These are phyloP conservation scores for Polypterus bichir DNA, from an alignment of 2,113 vertebrate genomes.

Conservation along the genomic window DNA sequence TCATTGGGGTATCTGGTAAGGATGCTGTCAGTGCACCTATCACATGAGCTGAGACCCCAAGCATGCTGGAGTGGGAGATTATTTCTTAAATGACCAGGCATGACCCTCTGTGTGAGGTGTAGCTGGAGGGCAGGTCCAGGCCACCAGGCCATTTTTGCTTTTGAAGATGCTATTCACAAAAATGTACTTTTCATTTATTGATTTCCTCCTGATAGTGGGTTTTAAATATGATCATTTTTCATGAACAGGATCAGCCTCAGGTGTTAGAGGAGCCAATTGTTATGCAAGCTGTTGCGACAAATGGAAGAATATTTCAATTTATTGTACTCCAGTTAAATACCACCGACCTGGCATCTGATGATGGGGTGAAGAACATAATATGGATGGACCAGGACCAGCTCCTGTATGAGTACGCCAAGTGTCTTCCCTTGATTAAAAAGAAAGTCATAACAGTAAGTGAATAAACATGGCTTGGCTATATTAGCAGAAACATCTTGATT, in stretches of 20 bases:
- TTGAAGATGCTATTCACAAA: too few relatives aligned
- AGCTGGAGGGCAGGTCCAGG: too few relatives aligned
- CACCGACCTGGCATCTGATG: constrained; percentile 50
- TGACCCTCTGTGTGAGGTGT: too few relatives aligned
- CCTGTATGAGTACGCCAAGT: constrained; percentile 63
- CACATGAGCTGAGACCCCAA: too few relatives aligned
- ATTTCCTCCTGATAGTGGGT: too few relatives aligned
- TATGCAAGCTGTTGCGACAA: constrained; percentile 65
- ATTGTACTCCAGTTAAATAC: constrained; percentile 81
- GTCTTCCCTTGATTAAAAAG: constrained; percentile 58
- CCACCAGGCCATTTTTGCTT: too few relatives aligned
- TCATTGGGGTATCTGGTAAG: too few relatives aligned
- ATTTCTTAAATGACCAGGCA: too few relatives aligned
- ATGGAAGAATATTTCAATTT: constrained; percentile 70
- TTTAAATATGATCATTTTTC: background rate
- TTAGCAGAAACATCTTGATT: background rate
- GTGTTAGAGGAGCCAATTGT: constrained; percentile 62
- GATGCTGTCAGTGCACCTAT: too few relatives aligned
- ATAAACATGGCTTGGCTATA: background rate
- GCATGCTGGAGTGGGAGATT: too few relatives aligned
- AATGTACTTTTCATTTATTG: too few relatives aligned
- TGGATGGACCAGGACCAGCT: constrained; percentile 66
- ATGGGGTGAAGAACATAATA: constrained; percentile 67
- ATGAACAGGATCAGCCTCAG: constrained; percentile 42
- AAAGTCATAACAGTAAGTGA: constrained; percentile 60